Base-by-base conservation (phyloP, 2,888 invertebrate species). In the Drosophila fungiperda region DNA sequence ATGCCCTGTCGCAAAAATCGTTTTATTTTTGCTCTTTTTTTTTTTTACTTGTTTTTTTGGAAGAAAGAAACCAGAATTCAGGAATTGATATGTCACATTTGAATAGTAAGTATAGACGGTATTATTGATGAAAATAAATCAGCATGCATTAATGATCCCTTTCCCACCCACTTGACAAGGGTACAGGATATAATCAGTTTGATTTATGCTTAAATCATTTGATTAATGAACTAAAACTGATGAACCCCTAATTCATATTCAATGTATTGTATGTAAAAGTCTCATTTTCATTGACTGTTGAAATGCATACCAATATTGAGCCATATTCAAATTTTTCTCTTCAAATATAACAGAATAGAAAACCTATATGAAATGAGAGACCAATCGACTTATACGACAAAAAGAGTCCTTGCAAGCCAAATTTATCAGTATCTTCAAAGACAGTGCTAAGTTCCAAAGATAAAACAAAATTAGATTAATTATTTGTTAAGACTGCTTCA, bases 201-300 rank as follows among this genome's bases (percentile, higher is more conserved):
- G 68, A 71, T 62, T 58, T 71, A 62, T 62, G 61, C 32, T 53
- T 40, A 3, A 42, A 53, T 4, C 32, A 40, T 54, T 68, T 68
- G 66, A 61, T 70, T 42, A 54, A 67, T 61, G 60, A 38, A 26
- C 52, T 11, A 11, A 32, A 29, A 17, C 12, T 12, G 23, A 57
- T 38, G n/a, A 33, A 8, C 15, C 15, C 45, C 33, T 17, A 49
- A 49, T 29, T 49, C 17, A 49, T 49, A 49, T 29, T 29, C 50
- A 26, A 15, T n/a, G n/a, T n/a, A n/a, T 26, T 7, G 12, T 45
- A 20, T 42, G 12, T 12, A 15, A 23, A 15, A 23, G 20, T 15
- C 8, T 15, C 4, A 4, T 8, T 4, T 15, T 15, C 15, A 15
- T 8, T 20, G 20, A 45, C 8, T 36, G 36, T 36, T 36, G 15